These are phyloP conservation scores for Lamproptera curius DNA, from an alignment of 2,888 invertebrate genomes.

Conservation along the genomic window DNA sequence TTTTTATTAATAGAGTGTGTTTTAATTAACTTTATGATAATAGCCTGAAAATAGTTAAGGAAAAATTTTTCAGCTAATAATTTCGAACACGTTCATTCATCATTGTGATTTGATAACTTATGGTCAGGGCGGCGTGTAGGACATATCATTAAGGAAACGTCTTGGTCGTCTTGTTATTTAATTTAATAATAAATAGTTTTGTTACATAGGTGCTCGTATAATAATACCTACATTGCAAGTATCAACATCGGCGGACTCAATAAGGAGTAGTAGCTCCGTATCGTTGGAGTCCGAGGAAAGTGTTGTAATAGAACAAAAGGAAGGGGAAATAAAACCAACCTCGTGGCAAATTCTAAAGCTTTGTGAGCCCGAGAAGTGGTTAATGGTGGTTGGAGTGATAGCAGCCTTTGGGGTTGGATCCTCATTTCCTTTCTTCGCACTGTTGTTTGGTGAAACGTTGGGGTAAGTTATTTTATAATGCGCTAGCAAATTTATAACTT, in stretches of 20 bases:
- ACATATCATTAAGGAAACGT: no score
- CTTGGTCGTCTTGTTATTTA: no score
- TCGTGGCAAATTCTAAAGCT: constrained; percentile 79
- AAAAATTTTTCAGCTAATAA: no score
- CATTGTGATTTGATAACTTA: no score
- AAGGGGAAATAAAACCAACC: constrained; percentile 51
- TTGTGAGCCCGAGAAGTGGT: constrained; percentile 84
- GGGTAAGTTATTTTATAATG: constrained; percentile 54
- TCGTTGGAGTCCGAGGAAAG: constrained; percentile 49
- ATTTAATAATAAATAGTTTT: no score
- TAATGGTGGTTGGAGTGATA: constrained; percentile 79
- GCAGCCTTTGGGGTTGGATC: constrained; percentile 84
- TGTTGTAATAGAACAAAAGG: constrained; percentile 42
- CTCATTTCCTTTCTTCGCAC: constrained; percentile 85
- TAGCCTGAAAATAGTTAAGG: no score
- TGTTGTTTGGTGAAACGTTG: constrained; percentile 89
- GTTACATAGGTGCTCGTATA: constrained; percentile 45
- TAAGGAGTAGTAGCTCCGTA: constrained; percentile 40
- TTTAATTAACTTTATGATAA: no score
- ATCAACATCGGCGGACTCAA: constrained; percentile 52
- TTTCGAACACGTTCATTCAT: no score
- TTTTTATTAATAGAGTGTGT: no score
- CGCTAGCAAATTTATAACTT: no score
- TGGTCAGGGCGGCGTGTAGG: background rate
- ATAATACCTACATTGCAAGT: constrained; percentile 44